Conservation (phyloP, 2,797 vertebrate genomes). For the Sebastes hubbsi region DNA sequence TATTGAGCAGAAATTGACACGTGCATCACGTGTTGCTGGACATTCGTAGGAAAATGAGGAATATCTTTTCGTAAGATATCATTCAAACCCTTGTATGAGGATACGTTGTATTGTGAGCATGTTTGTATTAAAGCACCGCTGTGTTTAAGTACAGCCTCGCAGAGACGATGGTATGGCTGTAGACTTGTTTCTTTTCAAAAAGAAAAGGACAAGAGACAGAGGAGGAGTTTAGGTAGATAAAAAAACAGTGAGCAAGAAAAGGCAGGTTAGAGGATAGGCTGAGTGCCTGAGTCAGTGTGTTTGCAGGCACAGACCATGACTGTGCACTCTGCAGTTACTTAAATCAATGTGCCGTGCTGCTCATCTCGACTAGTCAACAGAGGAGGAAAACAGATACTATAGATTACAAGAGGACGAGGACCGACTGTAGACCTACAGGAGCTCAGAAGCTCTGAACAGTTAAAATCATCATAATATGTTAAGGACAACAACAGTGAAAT, state of each 20-base stretch:
- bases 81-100: no score
- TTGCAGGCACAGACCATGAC: slow-evolving; percentile 57
- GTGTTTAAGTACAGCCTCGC: neutral
- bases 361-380: slow-evolving; percentile 17
- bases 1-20: no score
- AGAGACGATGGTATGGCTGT: no score
- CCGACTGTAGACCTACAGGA: neutral
- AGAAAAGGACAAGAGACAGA: neutral
- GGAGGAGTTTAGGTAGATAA: neutral
- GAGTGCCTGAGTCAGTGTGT: slow-evolving; percentile 27
- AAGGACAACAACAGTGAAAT: no score
- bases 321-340: slow-evolving; percentile 62
- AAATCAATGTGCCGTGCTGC: slow-evolving; percentile 61
- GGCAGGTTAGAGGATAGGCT: neutral
- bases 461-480: neutral
- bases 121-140: neutral
- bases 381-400: slow-evolving; percentile 12
- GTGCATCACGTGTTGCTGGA: no score
- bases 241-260: neutral
- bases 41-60: no score
- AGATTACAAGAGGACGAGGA: neutral
- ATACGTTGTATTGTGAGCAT: neutral
- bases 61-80: no score
- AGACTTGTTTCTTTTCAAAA: neutral
- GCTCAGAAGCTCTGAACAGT: slow-evolving; percentile 1